These are phyloP conservation scores for Xiphophorus couchianus DNA, from an alignment of 2,113 vertebrate genomes.

Conservation along the genomic window DNA sequence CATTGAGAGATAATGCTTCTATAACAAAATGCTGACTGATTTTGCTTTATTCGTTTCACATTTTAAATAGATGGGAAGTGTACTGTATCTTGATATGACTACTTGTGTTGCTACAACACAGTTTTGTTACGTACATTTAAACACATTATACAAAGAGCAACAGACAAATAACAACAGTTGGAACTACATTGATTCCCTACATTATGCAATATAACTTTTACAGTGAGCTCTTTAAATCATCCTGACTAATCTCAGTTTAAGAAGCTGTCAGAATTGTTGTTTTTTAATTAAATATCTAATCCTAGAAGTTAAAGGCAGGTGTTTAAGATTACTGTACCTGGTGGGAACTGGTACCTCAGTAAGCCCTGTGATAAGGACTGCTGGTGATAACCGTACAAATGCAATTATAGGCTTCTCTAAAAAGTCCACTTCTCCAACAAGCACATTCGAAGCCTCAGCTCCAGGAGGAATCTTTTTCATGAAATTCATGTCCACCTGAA, in stretches of 20 bases:
- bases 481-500: slow-evolving; percentile 97
- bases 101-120: background rate
- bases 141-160: background rate
- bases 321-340: slow-evolving; percentile 75
- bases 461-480: slow-evolving; percentile 96
- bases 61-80: background rate
- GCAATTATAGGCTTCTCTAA: slow-evolving; percentile 95
- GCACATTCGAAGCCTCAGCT: slow-evolving; percentile 94
- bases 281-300: background rate
- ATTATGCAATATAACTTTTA: background rate
- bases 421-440: slow-evolving; percentile 95
- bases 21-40: background rate
- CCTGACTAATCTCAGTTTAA: slow-evolving; percentile 1
- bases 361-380: slow-evolving; percentile 91
- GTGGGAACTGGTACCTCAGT: slow-evolving; percentile 96
- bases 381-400: slow-evolving; percentile 91
- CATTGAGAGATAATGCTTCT: background rate
- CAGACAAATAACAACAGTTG: background rate
- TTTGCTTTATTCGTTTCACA: background rate
- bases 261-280: background rate
- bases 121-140: background rate
- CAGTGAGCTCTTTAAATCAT: background rate
- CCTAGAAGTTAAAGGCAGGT: background rate
- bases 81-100: background rate
- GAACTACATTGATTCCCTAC: background rate